Evolutionary conservation across 2,113 vertebrate genomes (phyloP), one percentile per base, ranked within the genome.

Genomic region (Mastomys coucha): DNA sequence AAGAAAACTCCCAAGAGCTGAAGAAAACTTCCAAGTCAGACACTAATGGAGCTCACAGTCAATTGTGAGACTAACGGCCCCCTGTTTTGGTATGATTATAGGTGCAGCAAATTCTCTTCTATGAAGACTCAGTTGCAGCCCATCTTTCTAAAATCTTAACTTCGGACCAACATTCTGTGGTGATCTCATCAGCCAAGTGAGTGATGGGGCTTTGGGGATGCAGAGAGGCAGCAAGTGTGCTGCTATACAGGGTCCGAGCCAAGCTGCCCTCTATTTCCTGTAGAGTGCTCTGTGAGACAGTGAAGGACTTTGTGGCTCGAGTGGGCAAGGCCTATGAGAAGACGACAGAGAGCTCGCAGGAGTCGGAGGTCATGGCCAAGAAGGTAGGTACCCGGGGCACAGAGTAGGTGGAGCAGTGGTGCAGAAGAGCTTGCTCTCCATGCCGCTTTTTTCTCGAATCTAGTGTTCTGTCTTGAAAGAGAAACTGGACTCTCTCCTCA

Each of bases 301-400:
- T 99, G 95, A 99, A 99, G 98, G 99, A 99, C 98, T 99, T 99
- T 51, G 99, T 99, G 96, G 99, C 99, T 76, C 99, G 99, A 39
- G 99, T 99, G 69, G 99, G 99, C 3, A 99, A 99, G 96, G 99
- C 99, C 5, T 99, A 99, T 1, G 99, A 99, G 98, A 99, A 99
- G 98, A 99, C 99, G 93, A 99, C 99, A 0, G 99, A 99, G 98
- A 99, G 98, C 95, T 99, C 99, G 0, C 99, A 99, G 90, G 99
- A 99, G 95, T 99, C 99, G 0, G 99, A 99, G 63, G 98, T 98
- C 97, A 99, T 99, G 99, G 99, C 99, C 97, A 99, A 99, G 97
- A 99, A 99, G 99, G 99, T 99, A 97, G 73, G 97, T 45, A 33
- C 51, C 45, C 0, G 0, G 0, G 75, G 42, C 12, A 31, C 2